Evolutionary conservation across 2,888 invertebrate species (phyloP).

Genomic region (Limnephilus auricula): DNA sequence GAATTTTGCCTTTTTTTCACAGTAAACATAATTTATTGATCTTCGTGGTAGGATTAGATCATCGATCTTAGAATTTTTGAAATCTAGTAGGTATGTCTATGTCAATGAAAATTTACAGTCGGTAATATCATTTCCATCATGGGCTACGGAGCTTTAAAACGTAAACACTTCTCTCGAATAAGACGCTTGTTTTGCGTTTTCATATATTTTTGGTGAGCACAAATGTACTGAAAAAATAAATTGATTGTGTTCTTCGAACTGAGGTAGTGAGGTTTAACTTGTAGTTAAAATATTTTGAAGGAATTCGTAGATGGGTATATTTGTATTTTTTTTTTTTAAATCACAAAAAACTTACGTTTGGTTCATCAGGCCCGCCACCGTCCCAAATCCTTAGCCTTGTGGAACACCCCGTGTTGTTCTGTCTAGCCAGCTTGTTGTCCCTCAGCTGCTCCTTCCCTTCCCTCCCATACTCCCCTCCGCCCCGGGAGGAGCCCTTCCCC

Average conservation of each 20-base stretch:
- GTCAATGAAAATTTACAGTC: neutral
- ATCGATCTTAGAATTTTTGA: neutral
- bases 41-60: neutral
- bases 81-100: neutral
- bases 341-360: constrained; percentile 66
- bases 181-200: too few relatives aligned
- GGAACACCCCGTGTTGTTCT: constrained; percentile 76
- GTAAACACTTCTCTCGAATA: neutral
- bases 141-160: neutral
- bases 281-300: too few relatives aligned
- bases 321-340: neutral
- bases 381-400: constrained; percentile 87
- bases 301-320: too few relatives aligned
- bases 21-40: too few relatives aligned
- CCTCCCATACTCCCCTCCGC: constrained; percentile 66
- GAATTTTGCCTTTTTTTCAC: too few relatives aligned
- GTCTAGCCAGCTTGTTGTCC: constrained; percentile 66
- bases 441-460: constrained; percentile 66
- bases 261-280: too few relatives aligned
- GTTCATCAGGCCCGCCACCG: constrained; percentile 78
- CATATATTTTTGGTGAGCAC: too few relatives aligned
- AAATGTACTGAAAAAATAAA: too few relatives aligned
- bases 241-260: too few relatives aligned
- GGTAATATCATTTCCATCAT: neutral
- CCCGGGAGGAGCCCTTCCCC: constrained; percentile 68